Percentiles rank a stretch among this genome's conserved stretches.
These are phyloP conservation scores for Hesperia comma DNA, from an alignment of 2,888 invertebrate genomes.

Conservation along the genomic window DNA sequence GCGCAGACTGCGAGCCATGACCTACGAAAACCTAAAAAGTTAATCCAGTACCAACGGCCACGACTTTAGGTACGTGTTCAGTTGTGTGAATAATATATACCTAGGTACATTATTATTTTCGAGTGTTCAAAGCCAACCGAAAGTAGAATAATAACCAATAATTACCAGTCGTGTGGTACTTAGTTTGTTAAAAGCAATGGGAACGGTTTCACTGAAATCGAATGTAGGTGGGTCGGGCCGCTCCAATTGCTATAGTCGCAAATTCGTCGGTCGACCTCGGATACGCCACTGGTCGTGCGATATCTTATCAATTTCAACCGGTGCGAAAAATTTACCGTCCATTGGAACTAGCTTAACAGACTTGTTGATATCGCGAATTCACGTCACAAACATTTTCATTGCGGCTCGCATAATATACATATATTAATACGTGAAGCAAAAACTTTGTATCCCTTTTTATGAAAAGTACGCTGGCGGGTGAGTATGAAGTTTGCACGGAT, in stretches of 20 bases:
- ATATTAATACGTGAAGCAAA: no score
- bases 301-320: conserved; percentile 68
- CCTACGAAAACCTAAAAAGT: no score
- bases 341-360: not conserved
- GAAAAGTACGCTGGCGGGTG: no score
- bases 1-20: no score
- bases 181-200: conserved; percentile 74
- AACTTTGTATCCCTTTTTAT: no score
- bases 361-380: conserved; percentile 3
- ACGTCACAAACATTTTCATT: no score
- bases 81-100: no score
- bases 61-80: no score
- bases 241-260: conserved; percentile 78
- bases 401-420: no score
- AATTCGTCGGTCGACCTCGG: conserved; percentile 80
- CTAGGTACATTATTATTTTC: not conserved
- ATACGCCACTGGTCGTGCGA: conserved; percentile 65
- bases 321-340: conserved; percentile 53
- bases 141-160: conserved; percentile 25
- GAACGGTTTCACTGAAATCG: conserved; percentile 70
- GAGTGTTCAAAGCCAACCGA: conserved; percentile 43
- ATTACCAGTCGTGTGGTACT: conserved; percentile 64
- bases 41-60: no score
- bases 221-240: conserved; percentile 79
- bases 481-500: no score